Percentiles rank a stretch among this genome's conserved stretches.
Evolutionary conservation across 2,797 vertebrate species (phyloP).

Genomic region (Aselliscus stoliczkanus): DNA sequence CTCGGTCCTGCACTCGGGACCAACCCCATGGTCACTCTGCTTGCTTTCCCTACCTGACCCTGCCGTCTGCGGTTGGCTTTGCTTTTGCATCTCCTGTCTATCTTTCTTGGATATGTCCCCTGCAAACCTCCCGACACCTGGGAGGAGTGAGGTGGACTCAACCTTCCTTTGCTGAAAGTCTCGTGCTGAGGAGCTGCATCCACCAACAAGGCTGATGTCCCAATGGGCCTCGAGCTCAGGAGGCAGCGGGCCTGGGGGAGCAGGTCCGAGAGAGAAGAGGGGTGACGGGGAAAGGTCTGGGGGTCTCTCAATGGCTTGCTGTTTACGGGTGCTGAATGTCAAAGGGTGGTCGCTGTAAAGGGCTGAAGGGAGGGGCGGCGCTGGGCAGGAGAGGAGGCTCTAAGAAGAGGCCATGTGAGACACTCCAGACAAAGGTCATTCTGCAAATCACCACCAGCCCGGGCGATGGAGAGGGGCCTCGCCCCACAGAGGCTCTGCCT

Average conservation of each 20-base stretch:
- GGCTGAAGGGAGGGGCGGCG: accelerated
- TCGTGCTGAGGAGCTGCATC: accelerated
- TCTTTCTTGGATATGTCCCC: accelerated
- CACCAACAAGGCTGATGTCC: not conserved
- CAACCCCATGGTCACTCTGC: accelerated
- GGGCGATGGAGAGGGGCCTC: not conserved
- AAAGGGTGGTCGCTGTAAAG: not conserved
- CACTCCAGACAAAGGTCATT: not conserved
- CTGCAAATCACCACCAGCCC: not conserved
- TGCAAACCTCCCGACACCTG: too few species aligned
- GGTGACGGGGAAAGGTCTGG: too few species aligned
- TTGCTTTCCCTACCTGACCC: not conserved
- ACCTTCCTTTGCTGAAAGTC: accelerated
- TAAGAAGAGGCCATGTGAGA: not conserved
- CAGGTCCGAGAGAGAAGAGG: too few species aligned
- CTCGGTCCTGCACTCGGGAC: not conserved
- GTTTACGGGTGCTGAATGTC: too few species aligned
- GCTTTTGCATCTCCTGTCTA: not conserved
- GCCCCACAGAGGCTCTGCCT: accelerated
- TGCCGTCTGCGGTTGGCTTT: not conserved
- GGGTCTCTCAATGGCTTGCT: accelerated
- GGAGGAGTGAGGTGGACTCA: not conserved
- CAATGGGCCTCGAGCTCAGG: not conserved
- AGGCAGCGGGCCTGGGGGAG: not conserved
- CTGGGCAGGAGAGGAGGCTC: not conserved